These are phyloP conservation scores for Acanthurus lineatus DNA, from an alignment of 2,797 vertebrate species.

Conservation along the genomic window DNA sequence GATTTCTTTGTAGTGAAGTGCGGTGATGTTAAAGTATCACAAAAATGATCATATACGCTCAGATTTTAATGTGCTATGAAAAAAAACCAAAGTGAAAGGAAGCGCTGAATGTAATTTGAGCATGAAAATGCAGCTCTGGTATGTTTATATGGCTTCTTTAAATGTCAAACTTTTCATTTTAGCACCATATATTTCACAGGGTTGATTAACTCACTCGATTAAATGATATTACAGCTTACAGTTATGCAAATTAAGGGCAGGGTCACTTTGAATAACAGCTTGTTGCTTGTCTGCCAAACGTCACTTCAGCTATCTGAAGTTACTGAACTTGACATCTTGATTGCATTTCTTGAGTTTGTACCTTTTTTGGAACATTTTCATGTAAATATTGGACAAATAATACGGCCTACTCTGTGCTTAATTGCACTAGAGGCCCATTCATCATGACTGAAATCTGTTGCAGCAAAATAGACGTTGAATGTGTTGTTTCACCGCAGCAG, in stretches of 20 bases:
- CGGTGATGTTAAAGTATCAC: slow-evolving; percentile 8
- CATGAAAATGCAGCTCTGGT: background rate
- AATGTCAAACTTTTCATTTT: background rate
- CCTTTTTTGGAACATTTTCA: too few species aligned
- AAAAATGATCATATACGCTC: background rate
- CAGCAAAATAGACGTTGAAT: background rate
- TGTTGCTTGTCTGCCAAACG: too few species aligned
- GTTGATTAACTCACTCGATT: background rate
- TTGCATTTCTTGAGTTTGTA: too few species aligned
- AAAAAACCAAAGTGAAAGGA: slow-evolving; percentile 4
- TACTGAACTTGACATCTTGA: too few species aligned
- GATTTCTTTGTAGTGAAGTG: slow-evolving; percentile 21
- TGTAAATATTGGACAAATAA: too few species aligned
- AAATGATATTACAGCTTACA: too few species aligned
- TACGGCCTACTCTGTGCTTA: too few species aligned
- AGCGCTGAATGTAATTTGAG: background rate
- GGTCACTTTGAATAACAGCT: too few species aligned
- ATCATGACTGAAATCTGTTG: background rate
- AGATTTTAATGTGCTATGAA: background rate
- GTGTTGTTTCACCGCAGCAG: background rate
- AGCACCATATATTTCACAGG: background rate
- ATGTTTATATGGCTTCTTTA: background rate
- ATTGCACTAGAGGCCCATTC: too few species aligned
- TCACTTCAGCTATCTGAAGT: too few species aligned
- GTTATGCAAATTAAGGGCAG: too few species aligned